phyloP scores from a whole-genome alignment of 2,797 vertebrate genomes.

The Rhynchonycteris naso region DNA sequence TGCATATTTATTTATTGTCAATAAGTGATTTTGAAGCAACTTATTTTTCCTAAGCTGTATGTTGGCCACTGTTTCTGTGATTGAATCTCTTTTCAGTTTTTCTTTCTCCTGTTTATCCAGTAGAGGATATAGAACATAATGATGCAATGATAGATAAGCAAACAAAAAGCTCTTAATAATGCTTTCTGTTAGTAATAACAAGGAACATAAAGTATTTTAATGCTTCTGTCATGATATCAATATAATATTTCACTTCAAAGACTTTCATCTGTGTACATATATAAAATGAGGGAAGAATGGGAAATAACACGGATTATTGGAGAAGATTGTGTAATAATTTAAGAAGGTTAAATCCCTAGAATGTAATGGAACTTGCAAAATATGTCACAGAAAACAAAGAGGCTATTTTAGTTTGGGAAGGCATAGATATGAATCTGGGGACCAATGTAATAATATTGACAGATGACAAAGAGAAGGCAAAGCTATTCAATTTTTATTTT shows the following conservation, averaged over 20 bases:
- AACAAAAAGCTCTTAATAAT: constrained; percentile 8
- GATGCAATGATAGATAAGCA: neutral
- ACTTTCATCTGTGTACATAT: constrained; percentile 12
- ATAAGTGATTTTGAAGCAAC: constrained; percentile 31
- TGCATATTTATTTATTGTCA: neutral
- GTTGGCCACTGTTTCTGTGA: neutral
- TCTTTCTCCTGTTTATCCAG: neutral
- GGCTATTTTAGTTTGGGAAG: neutral
- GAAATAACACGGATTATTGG: neutral
- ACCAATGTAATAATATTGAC: constrained; percentile 49
- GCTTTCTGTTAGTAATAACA: neutral
- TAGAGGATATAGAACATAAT: neutral
- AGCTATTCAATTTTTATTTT: constrained; percentile 62
- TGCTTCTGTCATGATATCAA: constrained; percentile 19
- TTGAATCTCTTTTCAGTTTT: neutral
- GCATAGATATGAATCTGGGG: constrained; percentile 8
- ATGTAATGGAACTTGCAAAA: neutral
- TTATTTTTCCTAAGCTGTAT: neutral
- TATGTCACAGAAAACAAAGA: constrained; percentile 28
- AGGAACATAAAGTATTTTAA: constrained; percentile 22
- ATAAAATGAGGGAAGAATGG: neutral
- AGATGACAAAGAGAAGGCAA: constrained; percentile 50
- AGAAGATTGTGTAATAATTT: constrained; percentile 22
- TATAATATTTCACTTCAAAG: constrained; percentile 57
- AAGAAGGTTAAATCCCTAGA: constrained; percentile 26